These are phyloP conservation scores for Phortica variegata DNA, from an alignment of 1,140 invertebrate species.

Conservation along the genomic window DNA sequence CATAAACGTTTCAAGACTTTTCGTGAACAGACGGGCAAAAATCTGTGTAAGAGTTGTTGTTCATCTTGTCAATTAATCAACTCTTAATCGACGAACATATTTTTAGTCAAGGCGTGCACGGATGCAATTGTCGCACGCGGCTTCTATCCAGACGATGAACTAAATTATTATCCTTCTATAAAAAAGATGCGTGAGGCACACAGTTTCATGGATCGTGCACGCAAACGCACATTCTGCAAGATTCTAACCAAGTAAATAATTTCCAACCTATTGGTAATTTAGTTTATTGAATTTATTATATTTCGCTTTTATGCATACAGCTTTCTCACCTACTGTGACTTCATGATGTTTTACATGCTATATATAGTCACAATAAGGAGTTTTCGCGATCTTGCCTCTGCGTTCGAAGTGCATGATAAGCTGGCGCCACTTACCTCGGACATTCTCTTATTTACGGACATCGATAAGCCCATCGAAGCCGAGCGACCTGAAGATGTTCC, in stretches of 20 bases:
- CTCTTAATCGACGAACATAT: slow-evolving; percentile 45
- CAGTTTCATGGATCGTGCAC: slow-evolving; percentile 80
- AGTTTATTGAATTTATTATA: too few species aligned
- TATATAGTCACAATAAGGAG: slow-evolving; percentile 37
- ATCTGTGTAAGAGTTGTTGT: slow-evolving; percentile 30
- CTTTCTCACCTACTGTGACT: slow-evolving; percentile 38
- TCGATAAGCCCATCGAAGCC: slow-evolving; percentile 29
- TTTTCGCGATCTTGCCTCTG: slow-evolving; percentile 28
- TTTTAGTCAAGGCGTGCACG: slow-evolving; percentile 65
- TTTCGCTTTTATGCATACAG: slow-evolving; percentile 10
- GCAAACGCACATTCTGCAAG: slow-evolving; percentile 74
- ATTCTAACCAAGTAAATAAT: slow-evolving; percentile 66
- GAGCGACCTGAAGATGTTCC: slow-evolving; percentile 30
- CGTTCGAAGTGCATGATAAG: slow-evolving; percentile 33
- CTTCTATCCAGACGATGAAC: slow-evolving; percentile 69
- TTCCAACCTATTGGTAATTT: not conserved
- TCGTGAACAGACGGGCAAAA: slow-evolving; percentile 27
- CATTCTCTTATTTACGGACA: slow-evolving; percentile 17
- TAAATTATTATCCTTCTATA: slow-evolving; percentile 59
- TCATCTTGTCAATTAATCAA: not conserved
- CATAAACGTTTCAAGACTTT: slow-evolving; percentile 32
- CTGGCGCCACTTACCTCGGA: slow-evolving; percentile 31
- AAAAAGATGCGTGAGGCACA: slow-evolving; percentile 65
- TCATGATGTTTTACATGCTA: slow-evolving; percentile 41
- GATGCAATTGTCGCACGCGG: slow-evolving; percentile 72